Conservation (phyloP, 2,888 invertebrate species). For the Scaptodrosophila latifasciaeformis region DNA sequence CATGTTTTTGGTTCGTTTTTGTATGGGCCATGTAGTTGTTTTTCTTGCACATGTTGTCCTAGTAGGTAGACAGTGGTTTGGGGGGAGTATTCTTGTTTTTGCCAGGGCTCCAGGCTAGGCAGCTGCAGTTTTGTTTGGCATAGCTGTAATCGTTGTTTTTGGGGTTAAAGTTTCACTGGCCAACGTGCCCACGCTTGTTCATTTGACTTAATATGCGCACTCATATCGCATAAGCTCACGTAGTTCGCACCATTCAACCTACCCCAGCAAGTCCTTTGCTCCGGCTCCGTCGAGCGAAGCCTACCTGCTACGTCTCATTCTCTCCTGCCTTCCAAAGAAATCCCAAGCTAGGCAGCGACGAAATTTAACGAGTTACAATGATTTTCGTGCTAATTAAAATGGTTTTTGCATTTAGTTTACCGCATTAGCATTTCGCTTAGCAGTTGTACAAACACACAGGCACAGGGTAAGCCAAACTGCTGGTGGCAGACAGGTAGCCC, state of each 20-base stretch:
- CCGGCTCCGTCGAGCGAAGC: too few species aligned
- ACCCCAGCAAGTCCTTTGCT: background rate
- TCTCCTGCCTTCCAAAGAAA: too few species aligned
- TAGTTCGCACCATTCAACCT: conserved; percentile 7
- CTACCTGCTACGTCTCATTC: too few species aligned
- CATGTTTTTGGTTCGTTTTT: conserved; percentile 5
- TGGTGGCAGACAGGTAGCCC: conserved; percentile 3
- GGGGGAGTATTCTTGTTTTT: too few species aligned
- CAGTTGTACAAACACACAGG: conserved; percentile 56
- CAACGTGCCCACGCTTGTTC: conserved; percentile 28
- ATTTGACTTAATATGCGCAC: conserved; percentile 18
- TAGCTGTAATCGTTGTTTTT: background rate
- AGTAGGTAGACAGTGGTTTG: background rate
- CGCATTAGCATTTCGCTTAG: conserved; percentile 68
- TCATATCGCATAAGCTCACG: conserved; percentile 32
- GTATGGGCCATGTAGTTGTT: conserved; percentile 19
- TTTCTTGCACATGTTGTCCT: conserved; percentile 25
- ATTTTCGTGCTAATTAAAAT: conserved; percentile 69
- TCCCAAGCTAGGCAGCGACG: too few species aligned
- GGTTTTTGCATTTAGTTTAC: conserved; percentile 69
- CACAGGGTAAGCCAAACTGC: background rate
- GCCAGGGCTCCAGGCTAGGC: background rate
- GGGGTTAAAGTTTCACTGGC: conserved; percentile 20
- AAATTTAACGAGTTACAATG: conserved; percentile 68
- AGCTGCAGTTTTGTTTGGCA: conserved; percentile 3